Percentiles rank a stretch among this genome's conserved stretches.
These are phyloP conservation scores for Phylloscopus trochilus DNA, from an alignment of 2,113 vertebrate species.

Conservation along the genomic window DNA sequence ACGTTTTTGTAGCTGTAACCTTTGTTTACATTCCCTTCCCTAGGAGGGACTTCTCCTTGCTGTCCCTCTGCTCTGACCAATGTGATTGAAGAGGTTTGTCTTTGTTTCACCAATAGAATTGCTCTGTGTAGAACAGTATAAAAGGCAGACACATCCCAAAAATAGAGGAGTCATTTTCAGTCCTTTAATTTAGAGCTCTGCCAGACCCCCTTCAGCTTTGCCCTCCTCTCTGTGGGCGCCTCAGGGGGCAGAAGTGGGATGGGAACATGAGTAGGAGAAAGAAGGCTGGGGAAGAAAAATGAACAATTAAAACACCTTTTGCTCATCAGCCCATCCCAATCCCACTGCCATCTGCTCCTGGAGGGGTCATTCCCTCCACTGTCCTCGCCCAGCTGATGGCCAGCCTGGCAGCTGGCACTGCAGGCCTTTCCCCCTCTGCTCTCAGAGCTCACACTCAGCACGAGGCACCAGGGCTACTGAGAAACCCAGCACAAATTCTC, in stretches of 20 bases:
- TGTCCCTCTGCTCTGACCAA: too few species aligned
- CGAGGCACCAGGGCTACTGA: background rate
- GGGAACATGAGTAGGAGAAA: background rate
- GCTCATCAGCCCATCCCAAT: background rate
- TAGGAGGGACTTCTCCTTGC: too few species aligned
- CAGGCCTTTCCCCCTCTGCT: background rate
- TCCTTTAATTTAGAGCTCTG: background rate
- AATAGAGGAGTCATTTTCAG: too few species aligned
- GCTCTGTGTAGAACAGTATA: too few species aligned
- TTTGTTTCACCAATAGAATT: too few species aligned
- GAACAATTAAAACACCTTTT: background rate
- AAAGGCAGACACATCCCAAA: too few species aligned
- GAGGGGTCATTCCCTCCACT: background rate
- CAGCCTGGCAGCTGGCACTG: background rate
- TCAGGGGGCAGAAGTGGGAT: background rate
- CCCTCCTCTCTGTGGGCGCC: background rate
- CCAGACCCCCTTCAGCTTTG: background rate
- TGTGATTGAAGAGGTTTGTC: too few species aligned
- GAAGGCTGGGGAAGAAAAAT: background rate
- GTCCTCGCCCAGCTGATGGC: background rate
- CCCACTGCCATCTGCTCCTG: background rate
- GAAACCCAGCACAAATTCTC: background rate
- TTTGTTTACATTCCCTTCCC: too few species aligned
- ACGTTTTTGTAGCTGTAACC: too few species aligned
- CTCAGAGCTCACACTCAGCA: background rate